Percentiles rank a stretch among this genome's conserved stretches.
Conservation (phyloP, 2,113 vertebrate genomes). For the Takifugu bimaculatus region DNA sequence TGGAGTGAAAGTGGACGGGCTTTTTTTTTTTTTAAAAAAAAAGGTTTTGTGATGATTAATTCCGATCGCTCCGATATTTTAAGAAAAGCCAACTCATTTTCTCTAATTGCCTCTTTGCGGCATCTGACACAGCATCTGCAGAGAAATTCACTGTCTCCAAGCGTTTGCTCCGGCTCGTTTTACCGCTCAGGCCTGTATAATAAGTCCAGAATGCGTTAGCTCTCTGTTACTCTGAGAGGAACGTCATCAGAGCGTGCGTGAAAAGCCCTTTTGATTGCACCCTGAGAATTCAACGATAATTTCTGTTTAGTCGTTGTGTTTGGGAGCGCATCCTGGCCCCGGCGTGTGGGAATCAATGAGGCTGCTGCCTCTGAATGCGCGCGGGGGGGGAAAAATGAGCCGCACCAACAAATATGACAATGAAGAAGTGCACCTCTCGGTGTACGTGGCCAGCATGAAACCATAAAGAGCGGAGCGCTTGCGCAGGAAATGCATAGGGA, state of each 20-base stretch:
- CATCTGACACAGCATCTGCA: constrained; percentile 18
- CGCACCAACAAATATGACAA: constrained; percentile 78
- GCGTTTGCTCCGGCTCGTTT: neutral
- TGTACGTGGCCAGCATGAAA: constrained; percentile 74
- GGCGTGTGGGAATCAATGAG: constrained; percentile 73
- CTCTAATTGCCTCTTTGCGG: constrained; percentile 39
- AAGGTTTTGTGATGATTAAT: constrained; percentile 39
- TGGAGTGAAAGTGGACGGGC: constrained; percentile 20
- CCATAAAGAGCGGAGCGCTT: constrained; percentile 62
- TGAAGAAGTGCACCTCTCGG: constrained; percentile 78
- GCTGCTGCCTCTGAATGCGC: constrained; percentile 71
- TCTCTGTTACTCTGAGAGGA: constrained; percentile 10
- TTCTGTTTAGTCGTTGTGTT: constrained; percentile 60
- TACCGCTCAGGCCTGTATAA: neutral
- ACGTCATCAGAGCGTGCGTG: constrained; percentile 22
- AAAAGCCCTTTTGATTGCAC: constrained; percentile 40
- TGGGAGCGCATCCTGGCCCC: constrained; percentile 59
- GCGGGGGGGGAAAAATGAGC: constrained; percentile 67
- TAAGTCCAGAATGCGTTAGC: neutral
- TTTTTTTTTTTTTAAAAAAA: constrained; percentile 23
- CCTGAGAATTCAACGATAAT: constrained; percentile 22
- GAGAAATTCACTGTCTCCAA: constrained; percentile 3
- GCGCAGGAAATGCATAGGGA: constrained; percentile 68
- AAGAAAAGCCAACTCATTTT: constrained; percentile 40
- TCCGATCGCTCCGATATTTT: constrained; percentile 52